Evolutionary conservation across 2,113 vertebrate species (phyloP), one percentile per base, ranked within the genome.

Genomic region (Ursus arctos): DNA sequence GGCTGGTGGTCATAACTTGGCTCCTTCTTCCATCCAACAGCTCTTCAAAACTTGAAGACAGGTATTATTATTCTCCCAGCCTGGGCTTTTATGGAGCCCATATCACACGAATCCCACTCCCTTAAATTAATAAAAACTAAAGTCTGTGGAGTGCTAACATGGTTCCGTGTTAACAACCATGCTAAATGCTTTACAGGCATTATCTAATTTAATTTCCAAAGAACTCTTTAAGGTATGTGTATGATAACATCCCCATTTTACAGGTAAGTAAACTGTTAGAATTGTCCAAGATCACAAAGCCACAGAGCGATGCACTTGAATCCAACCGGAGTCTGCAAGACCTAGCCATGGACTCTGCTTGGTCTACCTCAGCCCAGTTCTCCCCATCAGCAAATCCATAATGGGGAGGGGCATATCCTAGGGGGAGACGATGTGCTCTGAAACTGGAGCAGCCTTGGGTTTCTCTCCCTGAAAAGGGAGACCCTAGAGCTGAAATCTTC

Each of bases 171-270:
- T 81, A 95, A 97, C 63, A 92, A 76, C 24, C 59, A 61, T 43
- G 16, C 31, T 63, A 87, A 95, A 49, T 59, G 86, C 79, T 83
- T 97, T 86, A 72, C 4, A 74, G 87, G 53, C 49, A 90, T 61
- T 95, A 51, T 83, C 15, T 77, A n/a, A 72, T 87, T 94, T 90
- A 92, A 86, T 79, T 97, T 88, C 80, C 47, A 91, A 94, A 94
- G 21, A 61, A 36, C 1, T 0, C 7, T 95, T 82, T 85, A 53
- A 95, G 33, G 65, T 77, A 91, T 88, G 21, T 61, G 67, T 53
- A 36, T 47, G 36, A 51, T 53, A 84, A 89, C 63, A 95, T 65
- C 47, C 55, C 49, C 36, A 71, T 80, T 89, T 91, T 80, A 93
- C 28, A 97, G 69, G 74, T 92, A 83, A 86, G 77, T 21, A 91